phyloP scores from a whole-genome alignment of 2,888 invertebrate genomes.

The Tetranychus piercei region DNA sequence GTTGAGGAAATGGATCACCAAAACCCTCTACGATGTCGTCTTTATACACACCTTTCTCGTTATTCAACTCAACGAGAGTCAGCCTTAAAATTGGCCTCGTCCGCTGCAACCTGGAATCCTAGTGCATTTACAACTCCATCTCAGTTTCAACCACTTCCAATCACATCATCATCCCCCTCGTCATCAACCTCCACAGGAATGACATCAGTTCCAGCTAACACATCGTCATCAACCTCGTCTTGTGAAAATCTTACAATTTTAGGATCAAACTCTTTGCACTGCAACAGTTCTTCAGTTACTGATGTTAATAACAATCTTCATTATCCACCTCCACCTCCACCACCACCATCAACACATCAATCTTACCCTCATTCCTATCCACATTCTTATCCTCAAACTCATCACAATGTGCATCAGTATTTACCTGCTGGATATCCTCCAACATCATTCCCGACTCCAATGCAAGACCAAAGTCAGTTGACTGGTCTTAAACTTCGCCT shows the following conservation, averaged over 20 bases:
- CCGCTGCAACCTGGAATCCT: conserved; percentile 31
- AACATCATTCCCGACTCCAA: neutral
- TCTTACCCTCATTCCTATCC: neutral
- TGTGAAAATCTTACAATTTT: neutral
- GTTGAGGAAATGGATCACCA: conserved; percentile 90
- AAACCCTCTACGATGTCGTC: conserved; percentile 68
- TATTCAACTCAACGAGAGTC: conserved; percentile 74
- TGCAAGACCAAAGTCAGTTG: neutral
- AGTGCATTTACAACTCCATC: conserved; percentile 22
- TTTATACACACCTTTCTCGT: conserved; percentile 84
- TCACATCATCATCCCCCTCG: neutral
- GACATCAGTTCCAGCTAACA: neutral
- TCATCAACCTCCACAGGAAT: too few relatives aligned
- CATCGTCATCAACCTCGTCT: neutral
- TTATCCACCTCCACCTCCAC: neutral
- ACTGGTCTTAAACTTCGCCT: neutral
- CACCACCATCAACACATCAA: neutral
- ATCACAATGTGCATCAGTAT: conserved; percentile 3
- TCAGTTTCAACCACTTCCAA: neutral
- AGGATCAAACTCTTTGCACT: neutral
- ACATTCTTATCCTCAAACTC: neutral
- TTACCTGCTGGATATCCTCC: neutral
- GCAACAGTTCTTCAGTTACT: neutral
- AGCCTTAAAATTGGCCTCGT: conserved; percentile 44
- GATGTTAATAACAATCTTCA: neutral